Percentiles rank a stretch among this genome's conserved stretches.
Conservation (phyloP, 2,113 vertebrate species). For the Myrmophylax atrothorax region DNA sequence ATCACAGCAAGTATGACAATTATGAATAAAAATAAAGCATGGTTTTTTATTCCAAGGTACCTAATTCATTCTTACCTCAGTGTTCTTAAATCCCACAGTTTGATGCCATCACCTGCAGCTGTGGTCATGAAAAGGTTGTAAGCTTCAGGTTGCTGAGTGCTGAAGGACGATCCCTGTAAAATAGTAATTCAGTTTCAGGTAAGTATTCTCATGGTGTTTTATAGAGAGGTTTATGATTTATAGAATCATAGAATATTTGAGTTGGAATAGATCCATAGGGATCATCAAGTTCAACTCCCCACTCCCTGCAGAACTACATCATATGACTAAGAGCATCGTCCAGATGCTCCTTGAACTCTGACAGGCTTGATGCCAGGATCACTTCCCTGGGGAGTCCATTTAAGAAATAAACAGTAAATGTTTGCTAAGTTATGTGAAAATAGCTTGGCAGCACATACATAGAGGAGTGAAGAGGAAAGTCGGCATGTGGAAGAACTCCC, state of each 20-base stretch:
- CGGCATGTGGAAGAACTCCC: background rate
- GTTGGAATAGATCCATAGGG: background rate
- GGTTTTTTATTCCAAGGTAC: background rate
- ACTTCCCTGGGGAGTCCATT: background rate
- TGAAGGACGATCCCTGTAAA: constrained; percentile 84
- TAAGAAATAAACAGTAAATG: background rate
- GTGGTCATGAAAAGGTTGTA: constrained; percentile 88
- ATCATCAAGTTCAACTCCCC: background rate
- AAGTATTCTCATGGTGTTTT: background rate
- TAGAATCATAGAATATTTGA: background rate
- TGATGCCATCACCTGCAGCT: constrained; percentile 84
- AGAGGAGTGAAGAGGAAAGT: background rate
- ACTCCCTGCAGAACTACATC: background rate
- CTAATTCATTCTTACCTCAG: constrained; percentile 75
- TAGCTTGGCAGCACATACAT: background rate
- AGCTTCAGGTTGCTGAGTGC: constrained; percentile 72
- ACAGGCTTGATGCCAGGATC: background rate
- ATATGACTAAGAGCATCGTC: background rate
- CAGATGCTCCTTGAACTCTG: background rate
- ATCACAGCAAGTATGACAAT: background rate
- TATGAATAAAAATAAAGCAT: background rate
- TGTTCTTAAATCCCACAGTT: constrained; percentile 89
- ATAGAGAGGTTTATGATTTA: background rate
- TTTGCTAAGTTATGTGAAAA: background rate
- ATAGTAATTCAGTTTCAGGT: background rate